Conservation (phyloP, 2,113 vertebrate genomes). For the Ornithorhynchus anatinus region DNA sequence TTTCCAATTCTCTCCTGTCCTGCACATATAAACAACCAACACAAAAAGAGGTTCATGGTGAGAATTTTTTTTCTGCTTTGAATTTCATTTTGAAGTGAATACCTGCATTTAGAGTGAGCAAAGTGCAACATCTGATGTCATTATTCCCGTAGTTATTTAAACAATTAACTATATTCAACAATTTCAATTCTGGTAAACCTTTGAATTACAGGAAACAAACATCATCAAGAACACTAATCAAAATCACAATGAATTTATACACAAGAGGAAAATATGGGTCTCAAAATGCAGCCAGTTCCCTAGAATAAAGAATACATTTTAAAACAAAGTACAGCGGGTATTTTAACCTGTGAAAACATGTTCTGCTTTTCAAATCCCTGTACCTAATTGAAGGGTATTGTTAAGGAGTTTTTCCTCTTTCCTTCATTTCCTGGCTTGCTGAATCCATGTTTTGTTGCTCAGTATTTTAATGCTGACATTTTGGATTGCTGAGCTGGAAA, state of each 20-base stretch:
- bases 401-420: not conserved
- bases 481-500: not conserved
- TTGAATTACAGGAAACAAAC: not conserved
- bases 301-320: not conserved
- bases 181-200: not conserved
- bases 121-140: too few species aligned
- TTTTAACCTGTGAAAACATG: not conserved
- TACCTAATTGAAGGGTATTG: not conserved
- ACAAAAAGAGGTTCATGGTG: not conserved
- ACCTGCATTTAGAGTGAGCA: not conserved
- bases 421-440: not conserved
- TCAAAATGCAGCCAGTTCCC: not conserved
- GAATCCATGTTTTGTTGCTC: not conserved
- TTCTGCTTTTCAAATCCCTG: conserved; percentile 10
- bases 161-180: not conserved
- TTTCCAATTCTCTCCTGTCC: conserved; percentile 92
- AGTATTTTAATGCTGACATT: too few species aligned
- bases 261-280: not conserved
- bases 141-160: too few species aligned
- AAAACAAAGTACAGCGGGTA: not conserved
- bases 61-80: not conserved
- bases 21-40: conserved; percentile 56
- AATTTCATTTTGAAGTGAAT: not conserved
- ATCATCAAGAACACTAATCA: not conserved
- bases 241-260: not conserved